Evolutionary conservation across 2,797 vertebrate genomes (phyloP).

Genomic region (Gymnopithys bicolor): DNA sequence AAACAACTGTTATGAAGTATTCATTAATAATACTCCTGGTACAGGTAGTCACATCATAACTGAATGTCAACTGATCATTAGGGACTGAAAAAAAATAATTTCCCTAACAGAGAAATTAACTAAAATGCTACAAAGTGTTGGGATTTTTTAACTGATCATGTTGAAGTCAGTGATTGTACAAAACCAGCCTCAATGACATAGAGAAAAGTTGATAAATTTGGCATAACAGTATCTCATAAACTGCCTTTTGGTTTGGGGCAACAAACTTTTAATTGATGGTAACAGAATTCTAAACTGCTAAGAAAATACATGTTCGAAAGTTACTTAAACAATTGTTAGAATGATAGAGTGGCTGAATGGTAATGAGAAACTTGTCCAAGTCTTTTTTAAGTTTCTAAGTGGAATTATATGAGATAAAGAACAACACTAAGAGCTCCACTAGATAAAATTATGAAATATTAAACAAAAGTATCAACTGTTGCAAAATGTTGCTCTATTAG

Average conservation of each 20-base stretch:
- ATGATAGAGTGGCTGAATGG: neutral
- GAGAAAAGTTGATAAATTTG: neutral
- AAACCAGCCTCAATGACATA: neutral
- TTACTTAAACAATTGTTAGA: neutral
- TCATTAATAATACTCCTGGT: slow-evolving; percentile 37
- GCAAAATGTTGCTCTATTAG: neutral
- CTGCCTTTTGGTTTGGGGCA: neutral
- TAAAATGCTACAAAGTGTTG: slow-evolving; percentile 16
- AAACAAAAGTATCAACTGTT: neutral
- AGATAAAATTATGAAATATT: neutral
- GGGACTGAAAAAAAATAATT: neutral
- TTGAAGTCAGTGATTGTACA: neutral
- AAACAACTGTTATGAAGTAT: neutral
- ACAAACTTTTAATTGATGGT: neutral
- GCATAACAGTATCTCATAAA: neutral
- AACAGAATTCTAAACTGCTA: neutral
- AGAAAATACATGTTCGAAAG: neutral
- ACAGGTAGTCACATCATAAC: slow-evolving; percentile 14
- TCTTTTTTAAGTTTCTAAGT: neutral
- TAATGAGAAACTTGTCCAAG: neutral
- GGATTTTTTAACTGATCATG: neutral
- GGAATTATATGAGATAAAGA: neutral
- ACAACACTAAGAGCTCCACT: neutral
- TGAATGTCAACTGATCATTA: slow-evolving; percentile 44
- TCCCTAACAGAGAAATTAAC: slow-evolving; percentile 31